Conservation (phyloP, 2,888 invertebrate genomes). For the Monopis laevigella region DNA sequence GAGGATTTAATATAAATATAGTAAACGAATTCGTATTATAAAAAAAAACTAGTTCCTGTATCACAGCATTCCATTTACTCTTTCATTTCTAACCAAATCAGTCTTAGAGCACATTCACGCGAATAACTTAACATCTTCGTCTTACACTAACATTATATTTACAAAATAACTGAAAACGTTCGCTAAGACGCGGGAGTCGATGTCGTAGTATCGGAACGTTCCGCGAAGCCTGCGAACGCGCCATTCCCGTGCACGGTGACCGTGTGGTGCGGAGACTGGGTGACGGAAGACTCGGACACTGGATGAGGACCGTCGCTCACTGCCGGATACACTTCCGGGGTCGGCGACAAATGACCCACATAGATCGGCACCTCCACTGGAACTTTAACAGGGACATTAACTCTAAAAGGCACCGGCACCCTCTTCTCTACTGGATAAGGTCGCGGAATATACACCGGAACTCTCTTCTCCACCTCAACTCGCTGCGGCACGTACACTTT, state of each 20-base stretch:
- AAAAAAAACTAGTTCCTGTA: constrained; percentile 22
- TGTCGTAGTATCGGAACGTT: constrained; percentile 34
- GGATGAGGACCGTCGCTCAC: not conserved
- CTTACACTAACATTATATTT: constrained; percentile 7
- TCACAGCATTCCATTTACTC: constrained; percentile 58
- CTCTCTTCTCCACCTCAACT: constrained; percentile 46
- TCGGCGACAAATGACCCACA: constrained; percentile 11
- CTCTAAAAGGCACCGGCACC: constrained; percentile 29
- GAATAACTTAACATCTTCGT: constrained; percentile 29
- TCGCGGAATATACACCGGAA: constrained; percentile 35
- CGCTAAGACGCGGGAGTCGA: constrained; percentile 16
- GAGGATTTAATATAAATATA: no score
- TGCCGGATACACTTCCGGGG: not conserved
- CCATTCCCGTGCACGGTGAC: constrained; percentile 30
- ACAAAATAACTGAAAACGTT: constrained; percentile 10
- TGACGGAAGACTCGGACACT: not conserved
- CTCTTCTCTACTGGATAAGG: constrained; percentile 45
- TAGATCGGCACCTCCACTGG: constrained; percentile 25
- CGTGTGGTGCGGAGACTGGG: constrained; percentile 10
- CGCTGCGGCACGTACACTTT: constrained; percentile 21
- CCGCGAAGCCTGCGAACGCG: constrained; percentile 39
- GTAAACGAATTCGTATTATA: no score
- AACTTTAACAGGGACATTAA: constrained; percentile 35
- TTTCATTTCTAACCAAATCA: constrained; percentile 19
- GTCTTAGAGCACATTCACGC: constrained; percentile 26